Evolutionary conservation across 2,888 invertebrate species (phyloP).

Genomic region (Aproaerema taeniolella): DNA sequence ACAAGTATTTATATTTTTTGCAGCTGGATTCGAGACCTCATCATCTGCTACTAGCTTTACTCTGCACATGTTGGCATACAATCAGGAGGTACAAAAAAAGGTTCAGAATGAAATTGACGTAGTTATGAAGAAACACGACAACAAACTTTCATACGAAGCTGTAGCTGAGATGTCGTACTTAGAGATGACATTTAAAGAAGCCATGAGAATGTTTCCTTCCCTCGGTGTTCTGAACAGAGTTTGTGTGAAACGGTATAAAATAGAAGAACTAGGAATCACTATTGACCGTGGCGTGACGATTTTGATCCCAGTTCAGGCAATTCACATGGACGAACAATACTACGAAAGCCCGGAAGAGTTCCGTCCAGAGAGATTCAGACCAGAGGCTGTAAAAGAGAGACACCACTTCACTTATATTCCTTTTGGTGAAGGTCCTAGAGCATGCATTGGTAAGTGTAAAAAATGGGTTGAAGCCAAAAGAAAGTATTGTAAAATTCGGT

Average conservation of each 20-base stretch:
- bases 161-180: conserved; percentile 35
- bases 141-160: conserved; percentile 34
- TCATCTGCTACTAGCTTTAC: conserved; percentile 42
- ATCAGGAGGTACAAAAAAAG: conserved; percentile 38
- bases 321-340: conserved; percentile 30
- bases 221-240: conserved; percentile 23
- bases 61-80: conserved; percentile 39
- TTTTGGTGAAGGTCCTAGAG: conserved; percentile 30
- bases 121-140: conserved; percentile 27
- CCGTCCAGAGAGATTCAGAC: conserved; percentile 29
- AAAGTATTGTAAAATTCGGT: too few relatives aligned
- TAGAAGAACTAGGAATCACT: conserved; percentile 26
- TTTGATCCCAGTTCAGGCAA: conserved; percentile 27
- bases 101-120: conserved; percentile 40
- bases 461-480: too few relatives aligned
- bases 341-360: conserved; percentile 29
- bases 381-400: conserved; percentile 15
- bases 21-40: conserved; percentile 36
- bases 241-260: conserved; percentile 24
- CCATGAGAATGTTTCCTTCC: conserved; percentile 28
- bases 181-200: conserved; percentile 35
- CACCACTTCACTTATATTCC: conserved; percentile 27
- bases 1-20: conserved; percentile 21
- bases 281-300: conserved; percentile 27
- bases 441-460: conserved; percentile 26